Evolutionary conservation across 2,797 vertebrate species (phyloP).

Genomic region (Lithobates pipiens): DNA sequence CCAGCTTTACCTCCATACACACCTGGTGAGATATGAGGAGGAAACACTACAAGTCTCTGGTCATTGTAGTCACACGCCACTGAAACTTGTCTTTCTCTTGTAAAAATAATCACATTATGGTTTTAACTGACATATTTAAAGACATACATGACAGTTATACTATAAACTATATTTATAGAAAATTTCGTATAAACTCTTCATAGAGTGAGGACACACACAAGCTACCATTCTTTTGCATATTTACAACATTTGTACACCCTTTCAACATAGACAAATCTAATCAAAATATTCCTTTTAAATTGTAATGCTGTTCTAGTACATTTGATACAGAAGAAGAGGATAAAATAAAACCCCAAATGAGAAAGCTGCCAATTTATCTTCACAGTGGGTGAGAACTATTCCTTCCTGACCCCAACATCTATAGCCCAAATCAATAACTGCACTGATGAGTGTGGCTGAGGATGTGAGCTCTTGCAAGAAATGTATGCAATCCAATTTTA

Average conservation of each 20-base stretch:
- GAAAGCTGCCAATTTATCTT: not conserved
- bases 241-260: not conserved
- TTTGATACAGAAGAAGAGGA: not conserved
- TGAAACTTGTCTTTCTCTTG: not conserved
- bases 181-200: no score
- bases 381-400: not conserved
- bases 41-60: not conserved
- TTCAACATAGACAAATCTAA: no score
- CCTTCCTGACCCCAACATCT: not conserved
- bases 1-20: slow-evolving; percentile 93
- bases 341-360: no score
- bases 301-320: not conserved
- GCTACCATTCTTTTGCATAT: not conserved
- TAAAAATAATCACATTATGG: not conserved
- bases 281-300: no score
- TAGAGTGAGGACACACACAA: not conserved
- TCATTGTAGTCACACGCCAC: not conserved
- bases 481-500: not conserved
- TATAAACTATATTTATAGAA: no score
- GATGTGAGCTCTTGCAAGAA: not conserved
- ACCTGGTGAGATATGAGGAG: slow-evolving; percentile 84
- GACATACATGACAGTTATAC: no score
- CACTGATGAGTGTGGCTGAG: not conserved
- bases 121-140: not conserved
- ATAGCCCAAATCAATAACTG: not conserved